Evolutionary conservation across 64 coral and sea anemone genomes (phyloP), one percentile per base, ranked within the genome.

Genomic region (Actinia tenebrosa): DNA sequence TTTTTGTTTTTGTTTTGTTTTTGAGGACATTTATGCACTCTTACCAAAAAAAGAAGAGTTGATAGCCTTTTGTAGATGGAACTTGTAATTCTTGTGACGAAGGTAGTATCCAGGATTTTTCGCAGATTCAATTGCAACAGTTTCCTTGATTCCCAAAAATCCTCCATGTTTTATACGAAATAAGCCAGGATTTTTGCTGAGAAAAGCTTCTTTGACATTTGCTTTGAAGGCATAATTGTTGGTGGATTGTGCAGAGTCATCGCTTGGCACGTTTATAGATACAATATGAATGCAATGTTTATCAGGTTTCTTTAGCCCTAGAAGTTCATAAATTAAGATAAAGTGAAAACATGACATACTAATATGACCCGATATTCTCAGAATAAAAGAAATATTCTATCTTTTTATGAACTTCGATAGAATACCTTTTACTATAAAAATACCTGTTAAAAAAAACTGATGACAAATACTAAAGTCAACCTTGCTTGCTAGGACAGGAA

Each of bases 81-180:
- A 96, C 72, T 89, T 79, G 86, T 96, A 96, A 58, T 96, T 96
- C 86, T 93, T 96, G 62, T 96, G 94, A 56, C 94, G 88, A 13
- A 96, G 88, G 56, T 80, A 96, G 55, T 79, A 87, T 4, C 86
- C 62, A 60, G 87, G 91, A 30, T 88, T 86, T 11, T 44, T 27
- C 0, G 90, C 16, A 14, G 94, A 89, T 45, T 96, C 91, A 25
- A 96, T 26, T 19, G 91, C 82, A 20, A 96, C 84, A 15, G 91
- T 90, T 71, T 91, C 91, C 30, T 93, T 87, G 16, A 84, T 77
- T 71, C 86, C 84, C 16, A 84, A 30, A 62, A 96, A 87, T 0
- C 94, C 94, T 23, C 82, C 75, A 44, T 81, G 64, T 22, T 88
- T 56, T 16, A 96, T 56, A 30, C 88, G 68, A 16, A 96, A 96